Base-by-base conservation (phyloP, 2,888 invertebrate species). In the Emmelina monodactyla region DNA sequence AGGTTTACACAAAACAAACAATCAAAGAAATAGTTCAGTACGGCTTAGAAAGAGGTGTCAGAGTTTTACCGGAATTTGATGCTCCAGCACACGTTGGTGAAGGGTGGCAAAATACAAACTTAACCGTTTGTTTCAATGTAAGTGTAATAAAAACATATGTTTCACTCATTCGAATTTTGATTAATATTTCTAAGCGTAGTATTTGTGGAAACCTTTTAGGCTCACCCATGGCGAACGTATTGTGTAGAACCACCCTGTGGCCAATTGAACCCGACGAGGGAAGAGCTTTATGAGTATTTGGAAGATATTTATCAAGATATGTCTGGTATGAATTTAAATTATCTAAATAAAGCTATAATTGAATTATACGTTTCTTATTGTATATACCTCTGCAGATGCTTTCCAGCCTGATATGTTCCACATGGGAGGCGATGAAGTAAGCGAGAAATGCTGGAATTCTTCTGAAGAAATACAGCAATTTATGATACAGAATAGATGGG, bases 21-120 rank as follows among this genome's bases (percentile, higher is more conserved):
- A 75, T 87, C n/a, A 54, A 54, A 2, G 84, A 83, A n/a, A 53
- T 85, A 31, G 83, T 92, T 1, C 81, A 87, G 29, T 91, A 84
- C 53, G 92, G 86, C 0, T 63, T 85, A 12, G 71, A 83, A 16
- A 82, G 92, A 31, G 96, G 96, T 0, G 87, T 97, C 35, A 83
- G 93, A 28, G 88, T 97, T 9, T 60, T 97, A 51, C 95, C 96
- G 0, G 97, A 97, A 75, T 90, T 94, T 54, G 94, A 95, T 62
- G 92, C 92, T 35, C 95, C 95, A 1, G 92, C 93, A 38, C 94
- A 94, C 59, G 91, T 92, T 10, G 92, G 92, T 30, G 91, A 91
- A 58, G 91, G 92, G 14, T 92, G 91, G 91, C 91, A 92, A 63
- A 83, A 84, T 42, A 84, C 84, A 30, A 82, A 75, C 36, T 82